Percentiles rank a stretch among this genome's conserved stretches.
Conservation (phyloP, 2,797 vertebrate species). For the Molossus molossus region DNA sequence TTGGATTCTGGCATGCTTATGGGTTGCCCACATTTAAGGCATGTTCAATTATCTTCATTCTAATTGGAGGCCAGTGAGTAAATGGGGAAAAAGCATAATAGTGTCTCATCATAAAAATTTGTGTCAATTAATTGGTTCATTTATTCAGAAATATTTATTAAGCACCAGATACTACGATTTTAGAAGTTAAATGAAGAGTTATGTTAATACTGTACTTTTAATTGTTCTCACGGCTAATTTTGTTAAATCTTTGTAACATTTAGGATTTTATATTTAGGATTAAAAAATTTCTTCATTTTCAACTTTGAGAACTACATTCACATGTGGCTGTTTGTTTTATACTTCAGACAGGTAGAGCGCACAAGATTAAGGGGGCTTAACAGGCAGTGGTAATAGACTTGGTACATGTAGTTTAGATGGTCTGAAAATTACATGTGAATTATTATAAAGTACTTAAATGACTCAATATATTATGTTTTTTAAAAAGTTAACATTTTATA, state of each 20-base stretch:
- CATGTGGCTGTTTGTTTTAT: slow-evolving; percentile 6
- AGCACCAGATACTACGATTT: not conserved
- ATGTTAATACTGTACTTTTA: not conserved
- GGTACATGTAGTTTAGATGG: not conserved
- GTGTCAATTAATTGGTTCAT: slow-evolving; percentile 9
- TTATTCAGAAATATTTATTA: not conserved
- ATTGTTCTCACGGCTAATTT: slow-evolving; percentile 7
- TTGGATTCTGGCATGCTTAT: not conserved
- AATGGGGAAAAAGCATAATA: not conserved
- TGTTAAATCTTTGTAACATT: slow-evolving; percentile 25
- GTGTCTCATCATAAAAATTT: not conserved
- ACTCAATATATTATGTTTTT: not conserved
- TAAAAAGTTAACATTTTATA: slow-evolving; percentile 52
- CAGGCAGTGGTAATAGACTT: not conserved
- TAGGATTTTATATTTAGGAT: slow-evolving; percentile 47
- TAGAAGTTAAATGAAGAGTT: not conserved
- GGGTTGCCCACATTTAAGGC: not conserved
- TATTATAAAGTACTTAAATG: slow-evolving; percentile 22
- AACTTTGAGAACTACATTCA: not conserved
- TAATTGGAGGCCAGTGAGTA: not conserved
- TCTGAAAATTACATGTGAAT: slow-evolving; percentile 35
- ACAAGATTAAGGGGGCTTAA: not conserved
- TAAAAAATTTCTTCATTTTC: slow-evolving; percentile 58
- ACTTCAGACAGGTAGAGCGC: not conserved
- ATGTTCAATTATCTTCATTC: not conserved